Evolutionary conservation across 1,140 invertebrate species (phyloP).

Genomic region (Camponotus vicinus): DNA sequence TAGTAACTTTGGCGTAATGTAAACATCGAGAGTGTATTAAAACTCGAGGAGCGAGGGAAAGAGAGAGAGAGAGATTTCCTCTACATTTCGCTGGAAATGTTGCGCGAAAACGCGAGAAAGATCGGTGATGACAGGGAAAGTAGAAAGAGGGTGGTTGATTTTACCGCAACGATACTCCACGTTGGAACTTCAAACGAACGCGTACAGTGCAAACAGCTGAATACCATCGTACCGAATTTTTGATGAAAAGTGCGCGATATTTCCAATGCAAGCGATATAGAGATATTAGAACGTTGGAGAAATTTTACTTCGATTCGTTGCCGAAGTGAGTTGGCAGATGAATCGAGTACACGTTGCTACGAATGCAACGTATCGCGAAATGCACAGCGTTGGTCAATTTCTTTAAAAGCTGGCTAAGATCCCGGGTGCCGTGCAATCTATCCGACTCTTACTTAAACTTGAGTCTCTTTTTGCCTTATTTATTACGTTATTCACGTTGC

Average conservation of each 20-base stretch:
- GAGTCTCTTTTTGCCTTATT: constrained; percentile 59
- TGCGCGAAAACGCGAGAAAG: constrained; percentile 15
- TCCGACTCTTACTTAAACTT: constrained; percentile 65
- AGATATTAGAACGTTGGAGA: constrained; percentile 37
- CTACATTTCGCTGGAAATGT: constrained; percentile 47
- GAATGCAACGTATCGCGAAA: constrained; percentile 27
- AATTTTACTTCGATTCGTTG: constrained; percentile 18
- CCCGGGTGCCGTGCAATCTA: constrained; percentile 50
- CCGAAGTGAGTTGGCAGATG: constrained; percentile 35
- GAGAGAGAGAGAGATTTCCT: constrained; percentile 17
- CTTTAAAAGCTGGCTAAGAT: constrained; percentile 70
- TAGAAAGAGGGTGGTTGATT: constrained; percentile 12
- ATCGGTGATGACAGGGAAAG: neutral
- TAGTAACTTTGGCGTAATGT: constrained; percentile 28
- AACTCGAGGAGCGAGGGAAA: constrained; percentile 11
- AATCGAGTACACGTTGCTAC: constrained; percentile 9
- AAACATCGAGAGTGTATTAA: constrained; percentile 54
- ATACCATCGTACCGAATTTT: constrained; percentile 4
- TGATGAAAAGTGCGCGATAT: constrained; percentile 42
- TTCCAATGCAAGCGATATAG: neutral
- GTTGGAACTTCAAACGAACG: constrained; percentile 27
- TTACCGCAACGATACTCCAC: constrained; percentile 43
- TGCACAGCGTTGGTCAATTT: constrained; percentile 68
- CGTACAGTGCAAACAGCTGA: neutral
- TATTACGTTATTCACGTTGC: constrained; percentile 50